Evolutionary conservation across 2,888 invertebrate genomes (phyloP), one percentile per base, ranked within the genome.

Genomic region (Anoncus sp.): DNA sequence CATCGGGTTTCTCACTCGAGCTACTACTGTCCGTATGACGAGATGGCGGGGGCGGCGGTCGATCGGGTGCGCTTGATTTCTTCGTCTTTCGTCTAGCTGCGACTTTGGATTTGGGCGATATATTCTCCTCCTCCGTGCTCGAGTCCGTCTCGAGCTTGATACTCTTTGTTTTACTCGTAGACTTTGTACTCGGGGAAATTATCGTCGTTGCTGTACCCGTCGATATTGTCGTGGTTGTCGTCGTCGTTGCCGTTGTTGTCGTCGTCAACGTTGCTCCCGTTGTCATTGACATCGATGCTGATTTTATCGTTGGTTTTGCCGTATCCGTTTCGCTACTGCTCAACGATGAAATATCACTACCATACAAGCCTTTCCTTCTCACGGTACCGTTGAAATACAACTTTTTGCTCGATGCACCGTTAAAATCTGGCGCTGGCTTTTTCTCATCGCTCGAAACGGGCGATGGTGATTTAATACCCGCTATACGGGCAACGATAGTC

Each of bases 341-440:
- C 55, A 92, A 92, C 16, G 93, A 93, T 20, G 75, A 71, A 3
- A 75, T 72, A 49, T 80, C 81, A 87, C 95, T 95, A 45, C 92
- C 92, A 85, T 94, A 95, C 81, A 95, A 92, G 85, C 94, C 95
- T 80, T 95, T 92, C 79, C 95, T 92, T 82, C 93, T 92, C 35
- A 95, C 92, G 47, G 94, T 94, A 55, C 96, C 96, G 89, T 97
- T 96, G 65, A 96, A 94, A 89, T 96, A 96, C 81, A 95, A 92
- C 89, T 95, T 95, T 89, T 95, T 96, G 75, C 94, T 93, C 57
- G 89, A 89, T 22, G 95, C 91, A 20, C 96, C 96, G 86, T 96
- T 96, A 45, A 95, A 92, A 86, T 95, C 95, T 51, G 93, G 93
- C 73, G 89, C 89, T 2, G 86, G 82, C 88, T 94, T 94, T 81